Percentiles rank a stretch among this genome's conserved stretches.
Evolutionary conservation across 2,797 vertebrate genomes (phyloP).

Genomic region (Potorous gilbertii): DNA sequence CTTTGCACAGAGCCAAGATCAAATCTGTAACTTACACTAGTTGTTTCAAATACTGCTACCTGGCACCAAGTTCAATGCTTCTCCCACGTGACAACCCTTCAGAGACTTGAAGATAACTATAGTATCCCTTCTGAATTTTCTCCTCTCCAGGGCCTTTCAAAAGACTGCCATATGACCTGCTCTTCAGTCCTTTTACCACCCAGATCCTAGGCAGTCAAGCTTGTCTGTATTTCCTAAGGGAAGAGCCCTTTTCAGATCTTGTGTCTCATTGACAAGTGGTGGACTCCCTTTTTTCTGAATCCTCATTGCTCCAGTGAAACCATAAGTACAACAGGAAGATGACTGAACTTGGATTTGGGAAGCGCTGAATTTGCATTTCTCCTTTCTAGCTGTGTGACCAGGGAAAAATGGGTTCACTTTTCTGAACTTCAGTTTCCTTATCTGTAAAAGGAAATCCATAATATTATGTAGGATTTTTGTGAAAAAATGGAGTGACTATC

Average conservation of each 20-base stretch:
- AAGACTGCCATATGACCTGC: not conserved
- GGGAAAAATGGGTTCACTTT: not conserved
- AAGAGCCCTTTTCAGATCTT: not conserved
- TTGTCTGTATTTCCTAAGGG: not conserved
- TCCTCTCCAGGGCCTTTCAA: not conserved
- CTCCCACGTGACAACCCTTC: not conserved
- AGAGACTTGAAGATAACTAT: not conserved
- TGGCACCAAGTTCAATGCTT: not conserved
- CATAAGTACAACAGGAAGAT: not conserved
- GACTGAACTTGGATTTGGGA: not conserved
- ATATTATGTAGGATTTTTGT: not conserved
- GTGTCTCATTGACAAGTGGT: not conserved
- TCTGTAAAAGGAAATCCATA: not conserved
- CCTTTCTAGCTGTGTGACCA: not conserved
- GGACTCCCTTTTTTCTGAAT: not conserved
- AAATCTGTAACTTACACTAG: not conserved
- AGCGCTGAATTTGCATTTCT: not conserved
- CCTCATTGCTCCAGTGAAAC: not conserved
- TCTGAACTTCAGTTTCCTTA: not conserved
- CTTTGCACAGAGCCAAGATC: not conserved
- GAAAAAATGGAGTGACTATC: not conserved
- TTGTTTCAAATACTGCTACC: not conserved
- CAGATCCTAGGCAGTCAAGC: not conserved
- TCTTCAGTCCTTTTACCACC: not conserved
- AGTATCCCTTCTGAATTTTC: not conserved